Conservation (phyloP, 2,888 invertebrate genomes). For the Oscheius sp. region DNA sequence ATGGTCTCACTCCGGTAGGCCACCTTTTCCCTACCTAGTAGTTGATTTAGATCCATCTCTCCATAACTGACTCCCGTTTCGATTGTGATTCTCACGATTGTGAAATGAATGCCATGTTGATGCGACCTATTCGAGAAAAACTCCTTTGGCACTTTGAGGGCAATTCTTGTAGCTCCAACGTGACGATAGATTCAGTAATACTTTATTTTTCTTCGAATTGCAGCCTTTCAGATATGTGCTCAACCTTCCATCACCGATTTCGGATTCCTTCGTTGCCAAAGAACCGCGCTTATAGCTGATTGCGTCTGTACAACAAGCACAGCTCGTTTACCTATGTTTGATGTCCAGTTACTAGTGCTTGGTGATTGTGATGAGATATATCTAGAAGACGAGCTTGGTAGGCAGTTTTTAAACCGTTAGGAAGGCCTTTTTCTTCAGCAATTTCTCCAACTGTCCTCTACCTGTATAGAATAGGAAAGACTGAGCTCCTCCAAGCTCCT, state of each 20-base stretch:
- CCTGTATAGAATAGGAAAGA: conserved; percentile 22
- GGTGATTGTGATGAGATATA: conserved; percentile 27
- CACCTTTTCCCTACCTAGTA: neutral
- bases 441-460: conserved; percentile 14
- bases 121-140: neutral
- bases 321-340: conserved; percentile 12
- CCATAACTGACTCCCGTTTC: conserved; percentile 10
- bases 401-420: neutral
- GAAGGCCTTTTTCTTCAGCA: neutral
- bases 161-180: conserved; percentile 20
- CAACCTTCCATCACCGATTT: conserved; percentile 3
- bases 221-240: conserved; percentile 13
- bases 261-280: conserved; percentile 9
- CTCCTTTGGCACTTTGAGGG: conserved; percentile 22
- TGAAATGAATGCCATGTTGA: conserved; percentile 21
- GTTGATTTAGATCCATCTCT: conserved; percentile 5
- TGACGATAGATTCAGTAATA: conserved; percentile 1
- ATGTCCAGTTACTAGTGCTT: conserved; percentile 12
- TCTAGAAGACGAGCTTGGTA: conserved; percentile 12
- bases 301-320: conserved; percentile 16
- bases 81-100: conserved; percentile 23
- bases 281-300: conserved; percentile 5
- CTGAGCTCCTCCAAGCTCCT: conserved; percentile 10
- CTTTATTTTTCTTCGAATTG: neutral
- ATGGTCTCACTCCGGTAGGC: conserved; percentile 12